phyloP scores from a whole-genome alignment of 2,113 vertebrate genomes.

The Hyperopisus bebe region DNA sequence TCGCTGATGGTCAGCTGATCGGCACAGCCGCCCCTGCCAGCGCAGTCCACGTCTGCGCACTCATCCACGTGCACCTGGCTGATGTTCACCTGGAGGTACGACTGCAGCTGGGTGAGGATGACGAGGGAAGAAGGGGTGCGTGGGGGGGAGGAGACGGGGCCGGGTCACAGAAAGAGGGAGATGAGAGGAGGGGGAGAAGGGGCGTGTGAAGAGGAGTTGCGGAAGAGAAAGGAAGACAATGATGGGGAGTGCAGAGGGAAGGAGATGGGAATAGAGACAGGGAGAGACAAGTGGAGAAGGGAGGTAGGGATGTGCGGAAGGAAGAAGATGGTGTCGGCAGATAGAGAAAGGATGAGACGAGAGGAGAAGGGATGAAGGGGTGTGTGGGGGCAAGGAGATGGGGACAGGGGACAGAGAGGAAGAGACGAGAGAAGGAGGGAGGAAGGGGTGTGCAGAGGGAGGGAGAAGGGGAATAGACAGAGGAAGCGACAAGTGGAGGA shows the following conservation, averaged over 20 bases:
- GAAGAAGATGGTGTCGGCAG: neutral
- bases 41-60: conserved; percentile 63
- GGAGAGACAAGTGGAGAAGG: neutral
- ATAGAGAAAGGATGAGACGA: neutral
- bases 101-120: conserved; percentile 61
- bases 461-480: neutral
- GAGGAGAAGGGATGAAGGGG: neutral
- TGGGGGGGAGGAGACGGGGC: neutral
- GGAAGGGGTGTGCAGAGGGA: neutral
- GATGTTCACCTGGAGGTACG: conserved; percentile 65
- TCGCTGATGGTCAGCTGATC: conserved; percentile 54
- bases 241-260: neutral
- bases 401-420: neutral
- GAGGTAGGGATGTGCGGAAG: neutral
- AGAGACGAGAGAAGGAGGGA: neutral
- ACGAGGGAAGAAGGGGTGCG: neutral
- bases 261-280: neutral
- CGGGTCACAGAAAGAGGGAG: neutral
- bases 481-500: neutral
- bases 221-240: neutral
- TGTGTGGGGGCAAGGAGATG: neutral
- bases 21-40: conserved; percentile 47
- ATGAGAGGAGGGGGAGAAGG: neutral
- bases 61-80: conserved; percentile 70
- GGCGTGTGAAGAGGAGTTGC: neutral